Conservation (phyloP, 53 echinoderm and acorn worm genomes). For the Holothuria scabra region DNA sequence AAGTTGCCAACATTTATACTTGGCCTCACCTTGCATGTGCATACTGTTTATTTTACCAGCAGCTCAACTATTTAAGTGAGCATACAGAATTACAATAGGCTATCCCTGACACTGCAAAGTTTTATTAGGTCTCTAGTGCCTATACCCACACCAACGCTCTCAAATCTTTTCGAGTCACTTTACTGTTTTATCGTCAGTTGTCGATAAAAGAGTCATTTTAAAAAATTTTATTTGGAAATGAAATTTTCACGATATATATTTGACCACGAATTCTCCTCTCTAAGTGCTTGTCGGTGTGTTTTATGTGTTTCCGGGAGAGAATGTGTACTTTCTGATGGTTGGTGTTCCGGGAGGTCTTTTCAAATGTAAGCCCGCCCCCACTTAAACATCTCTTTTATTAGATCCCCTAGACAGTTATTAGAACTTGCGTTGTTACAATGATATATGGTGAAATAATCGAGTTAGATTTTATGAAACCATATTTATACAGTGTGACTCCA, state of each 20-base stretch:
- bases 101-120: no score
- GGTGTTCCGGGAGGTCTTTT: slow-evolving; percentile 35
- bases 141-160: no score
- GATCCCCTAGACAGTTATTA: slow-evolving; percentile 21
- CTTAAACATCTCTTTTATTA: slow-evolving; percentile 18
- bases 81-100: no score
- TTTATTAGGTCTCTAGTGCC: no score
- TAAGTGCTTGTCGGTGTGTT: slow-evolving; percentile 8
- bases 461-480: slow-evolving; percentile 21
- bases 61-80: no score
- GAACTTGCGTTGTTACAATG: slow-evolving; percentile 23
- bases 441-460: slow-evolving; percentile 44
- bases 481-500: slow-evolving; percentile 20
- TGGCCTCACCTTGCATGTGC: no score
- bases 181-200: no score
- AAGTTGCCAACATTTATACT: no score
- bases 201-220: no score
- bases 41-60: no score
- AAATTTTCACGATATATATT: slow-evolving; percentile 16
- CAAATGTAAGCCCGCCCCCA: neutral
- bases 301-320: slow-evolving; percentile 32
- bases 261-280: slow-evolving; percentile 33
- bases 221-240: no score
- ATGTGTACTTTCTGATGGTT: slow-evolving; percentile 5
- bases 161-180: no score